Conservation (phyloP, 2,888 invertebrate genomes). For the Ophion ellenae region DNA sequence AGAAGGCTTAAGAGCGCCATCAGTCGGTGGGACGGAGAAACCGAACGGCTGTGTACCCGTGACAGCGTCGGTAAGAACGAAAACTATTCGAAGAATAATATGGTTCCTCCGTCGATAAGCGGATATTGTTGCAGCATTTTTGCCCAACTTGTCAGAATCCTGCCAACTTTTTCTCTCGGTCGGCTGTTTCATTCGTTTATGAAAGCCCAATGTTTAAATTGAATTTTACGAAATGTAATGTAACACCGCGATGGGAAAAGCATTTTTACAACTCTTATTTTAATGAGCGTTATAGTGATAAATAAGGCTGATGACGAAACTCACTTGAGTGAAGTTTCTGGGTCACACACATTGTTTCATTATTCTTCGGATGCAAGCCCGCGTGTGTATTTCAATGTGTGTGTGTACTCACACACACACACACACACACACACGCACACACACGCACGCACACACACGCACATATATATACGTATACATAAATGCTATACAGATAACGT, state of each 20-base stretch:
- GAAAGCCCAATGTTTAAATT: not conserved
- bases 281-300: not conserved
- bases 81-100: too few relatives aligned
- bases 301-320: not conserved
- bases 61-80: not conserved
- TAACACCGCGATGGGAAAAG: not conserved
- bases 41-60: not conserved
- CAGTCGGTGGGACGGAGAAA: not conserved
- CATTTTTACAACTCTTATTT: not conserved
- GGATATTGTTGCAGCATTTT: too few relatives aligned
- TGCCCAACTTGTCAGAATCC: too few relatives aligned
- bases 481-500: slow-evolving; percentile 32
- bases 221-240: not conserved
- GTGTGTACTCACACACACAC: not conserved
- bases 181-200: not conserved
- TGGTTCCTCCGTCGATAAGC: too few relatives aligned
- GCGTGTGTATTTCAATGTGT: slow-evolving; percentile 12
- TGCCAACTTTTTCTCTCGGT: not conserved
- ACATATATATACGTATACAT: not conserved
- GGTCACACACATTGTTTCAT: slow-evolving; percentile 67
- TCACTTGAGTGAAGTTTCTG: slow-evolving; percentile 63
- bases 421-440: too few relatives aligned
- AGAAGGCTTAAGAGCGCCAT: not conserved
- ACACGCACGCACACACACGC: too few relatives aligned
- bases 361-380: slow-evolving; percentile 42